Conservation (phyloP, 1,140 invertebrate species). For the Calosoma granatense region DNA sequence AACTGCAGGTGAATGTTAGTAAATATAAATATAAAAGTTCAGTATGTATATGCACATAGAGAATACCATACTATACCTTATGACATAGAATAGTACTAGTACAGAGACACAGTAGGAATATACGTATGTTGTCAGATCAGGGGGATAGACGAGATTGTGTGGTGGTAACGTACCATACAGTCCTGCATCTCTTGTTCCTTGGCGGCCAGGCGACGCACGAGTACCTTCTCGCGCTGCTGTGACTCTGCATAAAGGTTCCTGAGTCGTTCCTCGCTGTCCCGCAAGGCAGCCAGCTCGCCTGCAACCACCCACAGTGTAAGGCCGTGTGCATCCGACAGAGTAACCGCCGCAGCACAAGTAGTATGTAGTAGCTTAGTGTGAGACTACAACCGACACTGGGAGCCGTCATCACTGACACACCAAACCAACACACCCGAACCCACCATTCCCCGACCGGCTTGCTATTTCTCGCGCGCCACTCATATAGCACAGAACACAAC, state of each 20-base stretch:
- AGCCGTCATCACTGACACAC: too few relatives aligned
- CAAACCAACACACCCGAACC: background rate
- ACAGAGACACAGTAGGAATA: too few relatives aligned
- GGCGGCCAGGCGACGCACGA: constrained; percentile 79
- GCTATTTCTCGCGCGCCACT: too few relatives aligned
- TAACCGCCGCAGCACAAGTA: background rate
- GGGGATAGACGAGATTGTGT: too few relatives aligned
- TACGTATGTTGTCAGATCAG: too few relatives aligned
- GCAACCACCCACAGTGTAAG: constrained; percentile 30
- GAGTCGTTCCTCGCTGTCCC: constrained; percentile 71
- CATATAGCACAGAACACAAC: too few relatives aligned
- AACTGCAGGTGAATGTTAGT: too few relatives aligned
- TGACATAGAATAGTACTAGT: too few relatives aligned
- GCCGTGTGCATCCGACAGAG: constrained; percentile 4
- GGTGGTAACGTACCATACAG: constrained; percentile 85
- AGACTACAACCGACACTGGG: background rate
- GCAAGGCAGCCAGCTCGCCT: constrained; percentile 64
- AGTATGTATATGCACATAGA: too few relatives aligned
- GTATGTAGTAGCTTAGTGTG: background rate
- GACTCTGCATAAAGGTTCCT: constrained; percentile 75
- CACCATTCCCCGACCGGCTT: too few relatives aligned
- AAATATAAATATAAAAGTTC: too few relatives aligned
- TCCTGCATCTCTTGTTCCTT: constrained; percentile 97
- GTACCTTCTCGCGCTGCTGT: constrained; percentile 79
- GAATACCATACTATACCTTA: too few relatives aligned